Base-by-base conservation (phyloP, 1,140 invertebrate genomes). In the Venustaconcha ellipsiformis region DNA sequence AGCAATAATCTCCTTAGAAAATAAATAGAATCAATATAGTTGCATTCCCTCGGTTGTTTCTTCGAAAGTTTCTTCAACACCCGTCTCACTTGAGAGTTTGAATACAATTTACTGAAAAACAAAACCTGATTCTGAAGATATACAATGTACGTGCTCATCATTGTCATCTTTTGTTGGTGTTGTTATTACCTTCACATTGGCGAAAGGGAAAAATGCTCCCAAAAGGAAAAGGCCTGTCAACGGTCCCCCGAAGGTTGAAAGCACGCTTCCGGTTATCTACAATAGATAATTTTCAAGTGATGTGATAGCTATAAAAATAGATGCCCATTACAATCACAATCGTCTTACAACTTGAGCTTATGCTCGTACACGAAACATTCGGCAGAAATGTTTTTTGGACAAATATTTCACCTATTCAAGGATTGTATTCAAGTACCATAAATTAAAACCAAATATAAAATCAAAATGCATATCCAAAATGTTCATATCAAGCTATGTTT, bases 151-250 rank as follows among this genome's bases (percentile, higher is more conserved):
- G 0, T 20, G 2, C 26, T 66, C 17, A 20, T 66, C 23, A 66
- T 20, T 26, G 15, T 26, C 17, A 15, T 26, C 2, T 17, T 66
- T 30, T 6, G 17, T 20, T 30, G 67, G 3, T 15, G 1, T 57
- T 57, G 6, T 13, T 58, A 13, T 64, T 72, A 88, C 88, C 82
- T 86, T 87, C 2, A 84, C 72, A 74, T 90, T 90, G 12, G 81
- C 85, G 74, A 80, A 83, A 2, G 88, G 88, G 72, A 83, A 84
- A 37, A 90, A 83, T 71, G 83, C 84, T 2, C 86, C 89, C 13
- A 89, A 72, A 65, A 90, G 78, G 79, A 88, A 90, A 13, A 90
- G 67, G 0, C 89, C 89, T 8, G 88, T 81, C 15, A 87, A 70
- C 2, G 89, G 88, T 37, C 85, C 88, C 26, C 74, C 80, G 60